These are phyloP conservation scores for Geophilus truncorum DNA, from an alignment of 2,888 invertebrate genomes.

Conservation along the genomic window DNA sequence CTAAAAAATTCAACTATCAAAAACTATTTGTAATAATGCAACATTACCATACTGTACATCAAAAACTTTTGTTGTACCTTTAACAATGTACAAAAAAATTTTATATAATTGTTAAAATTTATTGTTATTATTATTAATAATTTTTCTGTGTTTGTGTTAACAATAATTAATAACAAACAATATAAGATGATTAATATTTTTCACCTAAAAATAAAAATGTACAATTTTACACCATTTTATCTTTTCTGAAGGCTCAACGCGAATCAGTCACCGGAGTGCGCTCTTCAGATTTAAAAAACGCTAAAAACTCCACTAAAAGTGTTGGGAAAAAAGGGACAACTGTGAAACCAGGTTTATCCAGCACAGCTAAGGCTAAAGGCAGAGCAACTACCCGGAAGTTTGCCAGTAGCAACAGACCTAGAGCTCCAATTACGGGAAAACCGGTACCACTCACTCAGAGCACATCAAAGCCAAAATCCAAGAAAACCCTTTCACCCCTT, in stretches of 20 bases:
- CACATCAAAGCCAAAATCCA: constrained; percentile 7
- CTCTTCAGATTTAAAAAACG: neutral
- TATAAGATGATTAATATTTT: too few relatives aligned
- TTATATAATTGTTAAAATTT: neutral
- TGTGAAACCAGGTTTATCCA: neutral
- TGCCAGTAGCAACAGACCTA: neutral
- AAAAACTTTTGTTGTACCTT: too few relatives aligned
- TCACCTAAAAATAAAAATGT: too few relatives aligned
- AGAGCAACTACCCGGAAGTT: neutral
- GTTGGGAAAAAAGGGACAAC: neutral
- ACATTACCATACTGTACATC: too few relatives aligned
- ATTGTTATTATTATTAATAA: neutral
- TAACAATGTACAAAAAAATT: neutral
- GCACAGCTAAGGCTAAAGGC: neutral
- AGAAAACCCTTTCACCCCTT: constrained; percentile 2
- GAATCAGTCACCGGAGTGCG: neutral
- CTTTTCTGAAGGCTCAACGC: too few relatives aligned
- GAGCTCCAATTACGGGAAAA: constrained; percentile 28
- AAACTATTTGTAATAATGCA: too few relatives aligned
- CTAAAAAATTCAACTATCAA: too few relatives aligned
- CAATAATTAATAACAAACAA: too few relatives aligned
- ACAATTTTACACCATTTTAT: too few relatives aligned
- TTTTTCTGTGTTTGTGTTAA: neutral
- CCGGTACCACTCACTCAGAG: neutral
- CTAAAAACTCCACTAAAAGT: neutral